These are phyloP conservation scores for Drosophila truncata DNA, from an alignment of 1,140 invertebrate genomes.

Conservation along the genomic window DNA sequence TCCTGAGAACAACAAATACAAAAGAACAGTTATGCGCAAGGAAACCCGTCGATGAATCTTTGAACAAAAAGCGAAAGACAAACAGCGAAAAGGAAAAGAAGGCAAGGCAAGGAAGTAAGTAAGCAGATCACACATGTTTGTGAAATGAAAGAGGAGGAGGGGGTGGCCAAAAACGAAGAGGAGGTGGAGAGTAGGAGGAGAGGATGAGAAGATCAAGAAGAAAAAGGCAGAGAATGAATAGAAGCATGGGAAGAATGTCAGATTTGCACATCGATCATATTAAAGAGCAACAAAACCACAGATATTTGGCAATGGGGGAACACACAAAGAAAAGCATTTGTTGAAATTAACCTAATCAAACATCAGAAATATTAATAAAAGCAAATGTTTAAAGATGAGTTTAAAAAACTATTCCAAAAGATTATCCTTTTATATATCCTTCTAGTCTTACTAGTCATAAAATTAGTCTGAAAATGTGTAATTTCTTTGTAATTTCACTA, in stretches of 20 bases:
- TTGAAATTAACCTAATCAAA: background rate
- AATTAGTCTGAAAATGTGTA: no score
- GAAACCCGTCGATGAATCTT: slow-evolving; percentile 9
- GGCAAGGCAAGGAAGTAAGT: slow-evolving; percentile 43
- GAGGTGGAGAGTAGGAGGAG: no score
- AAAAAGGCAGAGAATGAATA: background rate
- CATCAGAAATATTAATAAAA: background rate
- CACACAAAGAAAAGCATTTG: background rate
- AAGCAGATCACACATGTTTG: slow-evolving; percentile 45
- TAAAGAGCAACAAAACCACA: slow-evolving; percentile 16
- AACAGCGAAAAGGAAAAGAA: slow-evolving; percentile 17
- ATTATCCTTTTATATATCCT: background rate
- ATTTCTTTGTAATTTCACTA: background rate
- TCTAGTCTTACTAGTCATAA: background rate
- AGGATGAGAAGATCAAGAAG: background rate
- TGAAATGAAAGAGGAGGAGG: background rate
- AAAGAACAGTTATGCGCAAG: slow-evolving; percentile 55
- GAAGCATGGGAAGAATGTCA: slow-evolving; percentile 3
- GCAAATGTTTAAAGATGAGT: no score
- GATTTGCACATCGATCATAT: slow-evolving; percentile 55
- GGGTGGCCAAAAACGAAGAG: no score
- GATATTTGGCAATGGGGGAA: slow-evolving; percentile 1
- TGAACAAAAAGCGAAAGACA: slow-evolving; percentile 33
- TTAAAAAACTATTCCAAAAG: no score
- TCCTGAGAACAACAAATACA: slow-evolving; percentile 45